Base-by-base conservation (phyloP, 2,797 vertebrate species). In the Mus spretus region DNA sequence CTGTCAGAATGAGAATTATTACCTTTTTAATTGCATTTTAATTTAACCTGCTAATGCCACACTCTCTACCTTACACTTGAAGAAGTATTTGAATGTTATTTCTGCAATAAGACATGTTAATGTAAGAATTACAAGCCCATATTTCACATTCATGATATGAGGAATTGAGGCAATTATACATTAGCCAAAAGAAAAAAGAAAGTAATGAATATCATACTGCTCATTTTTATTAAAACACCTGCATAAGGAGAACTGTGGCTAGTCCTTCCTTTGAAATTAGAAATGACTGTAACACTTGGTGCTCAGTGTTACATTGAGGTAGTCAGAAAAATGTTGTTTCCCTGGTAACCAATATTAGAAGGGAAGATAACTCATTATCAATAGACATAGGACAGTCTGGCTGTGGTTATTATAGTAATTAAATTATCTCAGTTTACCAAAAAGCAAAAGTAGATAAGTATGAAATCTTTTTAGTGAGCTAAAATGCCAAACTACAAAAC, bases 11-110 rank as follows among this genome's bases (percentile, higher is more conserved):
- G 85, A 95, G 92, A 92, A 95, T 97, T 89, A 94, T 93, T 90
- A 89, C 82, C 81, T 93, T 97, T 97, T 13, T 94, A 96, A 97
- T 97, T 97, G 96, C 87, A 88, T 97, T 98, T 97, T 97, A 97
- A 97, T 97, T 97, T 97, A 96, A 96, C 89, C 44, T 96, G 55
- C 65, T 96, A 92, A 91, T 87, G 86, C 80, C 93, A 89, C n/a
- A 93, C 63, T 85, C 20, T 85, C 92, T 96, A 96, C 67, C 37
- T 96, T 91, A 84, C 9, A 82, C 50, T 96, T 96, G 59, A 95
- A 97, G 93, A 91, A 94, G 81, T 75, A 82, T 96, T 95, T 91
- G 85, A 96, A 96, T 96, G 90, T 95, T 97, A 95, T 88, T 93
- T 97, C 77, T 96, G 89, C 90, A 95, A 70, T 44, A 89, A 85